Conservation (phyloP, 2,113 vertebrate genomes). For the Caracal caracal region DNA sequence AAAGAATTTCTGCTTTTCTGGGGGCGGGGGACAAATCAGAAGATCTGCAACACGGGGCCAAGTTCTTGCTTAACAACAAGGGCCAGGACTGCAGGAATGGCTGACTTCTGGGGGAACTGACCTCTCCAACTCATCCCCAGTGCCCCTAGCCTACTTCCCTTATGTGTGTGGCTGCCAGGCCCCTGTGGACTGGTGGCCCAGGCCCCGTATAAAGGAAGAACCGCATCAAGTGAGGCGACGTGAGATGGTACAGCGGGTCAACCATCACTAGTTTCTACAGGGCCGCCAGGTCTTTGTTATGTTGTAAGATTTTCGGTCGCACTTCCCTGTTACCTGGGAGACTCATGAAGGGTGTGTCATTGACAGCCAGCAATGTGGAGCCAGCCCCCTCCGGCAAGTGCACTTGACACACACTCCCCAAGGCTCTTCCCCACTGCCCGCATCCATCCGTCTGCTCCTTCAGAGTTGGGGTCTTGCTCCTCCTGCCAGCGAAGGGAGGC, state of each 20-base stretch:
- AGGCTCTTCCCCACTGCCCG: background rate
- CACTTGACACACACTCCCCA: fast-evolving
- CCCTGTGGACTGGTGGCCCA: background rate
- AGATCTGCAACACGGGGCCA: background rate
- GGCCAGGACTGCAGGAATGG: background rate
- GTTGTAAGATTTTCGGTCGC: background rate
- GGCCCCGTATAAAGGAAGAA: background rate
- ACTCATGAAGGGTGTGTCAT: background rate
- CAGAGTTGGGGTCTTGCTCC: background rate
- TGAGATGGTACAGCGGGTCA: background rate
- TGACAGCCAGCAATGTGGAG: background rate
- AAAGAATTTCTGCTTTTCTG: background rate
- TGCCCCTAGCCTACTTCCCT: background rate
- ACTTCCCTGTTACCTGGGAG: background rate
- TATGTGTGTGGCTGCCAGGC: background rate
- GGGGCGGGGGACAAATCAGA: background rate
- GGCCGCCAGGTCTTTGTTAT: background rate
- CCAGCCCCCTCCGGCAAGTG: background rate
- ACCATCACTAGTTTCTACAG: background rate
- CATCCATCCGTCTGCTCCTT: background rate
- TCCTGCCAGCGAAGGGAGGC: background rate
- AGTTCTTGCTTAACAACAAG: background rate
- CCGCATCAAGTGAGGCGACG: background rate
- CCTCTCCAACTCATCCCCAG: background rate
- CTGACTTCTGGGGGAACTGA: fast-evolving